Base-by-base conservation (phyloP, 2,888 invertebrate genomes). In the Andrena fulva region DNA sequence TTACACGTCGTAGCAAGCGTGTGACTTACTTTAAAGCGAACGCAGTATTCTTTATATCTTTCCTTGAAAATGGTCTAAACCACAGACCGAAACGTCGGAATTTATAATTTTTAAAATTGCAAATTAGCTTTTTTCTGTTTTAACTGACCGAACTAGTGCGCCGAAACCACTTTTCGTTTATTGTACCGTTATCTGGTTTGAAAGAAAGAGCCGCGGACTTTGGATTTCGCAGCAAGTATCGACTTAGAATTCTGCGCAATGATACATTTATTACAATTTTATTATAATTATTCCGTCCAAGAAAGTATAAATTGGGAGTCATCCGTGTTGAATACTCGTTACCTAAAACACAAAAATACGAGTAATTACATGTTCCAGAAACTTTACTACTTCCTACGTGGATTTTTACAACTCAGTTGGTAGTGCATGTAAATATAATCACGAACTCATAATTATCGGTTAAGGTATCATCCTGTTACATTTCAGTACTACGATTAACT, bases 371-470 rank as follows among this genome's bases (percentile, higher is more conserved):
- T 42, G 10, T 64, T 68, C 54, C 8, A 42, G 8, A 2, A 35
- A 67, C 52, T 16, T 0, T 3, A 75, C 10, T 42, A 16, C 6
- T 62, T 52, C 42, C 62, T 24, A 59, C 31, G 20, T 29, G 29
- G 24, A 63, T 20, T 72, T 75, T 48, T 4, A n/a, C 76, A 59
- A 33, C 20, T 79, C 81, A 84, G 68, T 68, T 79, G 81, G 71
- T 79, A 84, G 78, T 85, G 85, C 85, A 85, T 84, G 85, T 60
- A 67, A 24, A n/a, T 64, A 63, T 71, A 81, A 74, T 84, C 78
- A 76, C 16, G n/a, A 52, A 52, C n/a, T 73, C 75, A 79, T 85
- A 29, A 56, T 10, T 42, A 50, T 24, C 35, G 52, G 67, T 52
- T 2, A 42, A 31, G 5, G 4, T 70, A 50, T 82, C 82, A 76